Evolutionary conservation across 2,113 vertebrate species (phyloP).

Genomic region (Perca schrenkii): DNA sequence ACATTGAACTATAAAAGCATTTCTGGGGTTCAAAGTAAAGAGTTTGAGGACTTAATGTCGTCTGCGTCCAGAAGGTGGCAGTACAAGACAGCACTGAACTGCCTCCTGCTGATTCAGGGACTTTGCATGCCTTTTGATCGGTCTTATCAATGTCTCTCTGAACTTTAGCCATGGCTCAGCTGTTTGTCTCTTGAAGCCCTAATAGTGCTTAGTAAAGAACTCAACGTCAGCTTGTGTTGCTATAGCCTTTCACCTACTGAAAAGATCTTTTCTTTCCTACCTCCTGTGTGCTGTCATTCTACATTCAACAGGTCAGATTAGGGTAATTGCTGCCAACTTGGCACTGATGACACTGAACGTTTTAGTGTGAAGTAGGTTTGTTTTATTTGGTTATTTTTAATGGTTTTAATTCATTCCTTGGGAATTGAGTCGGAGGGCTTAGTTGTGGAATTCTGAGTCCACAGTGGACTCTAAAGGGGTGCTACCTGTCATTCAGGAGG

Average conservation of each 20-base stretch:
- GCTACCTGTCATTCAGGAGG: not conserved
- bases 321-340: not conserved
- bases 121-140: not conserved
- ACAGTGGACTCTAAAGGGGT: not conserved
- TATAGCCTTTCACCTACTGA: slow-evolving; percentile 28
- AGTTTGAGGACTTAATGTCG: not conserved
- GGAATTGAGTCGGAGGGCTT: not conserved
- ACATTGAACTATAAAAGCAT: not conserved
- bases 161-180: not conserved
- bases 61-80: slow-evolving; percentile 53
- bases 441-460: not conserved
- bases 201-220: not conserved
- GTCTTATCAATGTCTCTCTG: not conserved
- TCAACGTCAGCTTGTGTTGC: not conserved
- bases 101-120: not conserved
- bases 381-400: not conserved
- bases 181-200: slow-evolving; percentile 9
- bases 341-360: not conserved
- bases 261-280: not conserved
- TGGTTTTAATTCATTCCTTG: not conserved
- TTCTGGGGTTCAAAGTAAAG: too few species aligned
- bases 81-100: not conserved
- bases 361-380: not conserved
- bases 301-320: not conserved
- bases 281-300: not conserved